phyloP scores from a whole-genome alignment of 2,888 invertebrate genomes.

The Meteorus cinctellus region DNA sequence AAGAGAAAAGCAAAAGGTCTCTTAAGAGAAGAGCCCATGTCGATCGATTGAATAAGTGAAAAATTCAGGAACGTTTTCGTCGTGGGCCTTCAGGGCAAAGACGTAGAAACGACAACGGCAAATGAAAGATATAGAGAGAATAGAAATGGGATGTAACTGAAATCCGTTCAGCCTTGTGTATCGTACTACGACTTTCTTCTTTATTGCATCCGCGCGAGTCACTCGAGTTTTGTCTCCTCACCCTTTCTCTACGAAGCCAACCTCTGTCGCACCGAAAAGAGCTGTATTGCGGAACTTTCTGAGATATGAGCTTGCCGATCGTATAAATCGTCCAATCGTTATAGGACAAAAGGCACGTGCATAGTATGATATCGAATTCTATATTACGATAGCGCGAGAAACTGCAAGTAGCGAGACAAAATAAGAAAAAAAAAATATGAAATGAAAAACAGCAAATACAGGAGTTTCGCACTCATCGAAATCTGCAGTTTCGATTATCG shows the following conservation, averaged over 20 bases:
- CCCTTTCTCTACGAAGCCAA: conserved; percentile 9
- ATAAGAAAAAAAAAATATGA: conserved; percentile 3
- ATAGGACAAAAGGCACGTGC: conserved; percentile 44
- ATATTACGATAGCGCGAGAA: conserved; percentile 12
- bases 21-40: conserved; percentile 4
- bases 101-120: conserved; percentile 13
- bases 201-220: conserved; percentile 42
- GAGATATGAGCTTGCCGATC: conserved; percentile 50
- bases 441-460: conserved; percentile 2
- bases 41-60: conserved; percentile 35
- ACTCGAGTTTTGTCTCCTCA: conserved; percentile 36
- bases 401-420: conserved; percentile 5
- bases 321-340: conserved; percentile 54
- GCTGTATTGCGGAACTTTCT: conserved; percentile 49
- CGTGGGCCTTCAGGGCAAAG: conserved; percentile 26
- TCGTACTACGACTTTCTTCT: conserved; percentile 42
- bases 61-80: conserved; percentile 37
- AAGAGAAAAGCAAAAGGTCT: conserved; percentile 15
- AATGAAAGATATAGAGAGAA: background rate
- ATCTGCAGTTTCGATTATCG: conserved; percentile 10
- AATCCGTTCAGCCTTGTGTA: conserved; percentile 35
- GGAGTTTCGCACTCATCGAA: conserved; percentile 24
- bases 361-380: conserved; percentile 26
- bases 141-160: conserved; percentile 21
- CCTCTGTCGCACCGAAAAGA: conserved; percentile 25